Conservation (phyloP, 2,113 vertebrate species). For the Synchiropus splendidus region DNA sequence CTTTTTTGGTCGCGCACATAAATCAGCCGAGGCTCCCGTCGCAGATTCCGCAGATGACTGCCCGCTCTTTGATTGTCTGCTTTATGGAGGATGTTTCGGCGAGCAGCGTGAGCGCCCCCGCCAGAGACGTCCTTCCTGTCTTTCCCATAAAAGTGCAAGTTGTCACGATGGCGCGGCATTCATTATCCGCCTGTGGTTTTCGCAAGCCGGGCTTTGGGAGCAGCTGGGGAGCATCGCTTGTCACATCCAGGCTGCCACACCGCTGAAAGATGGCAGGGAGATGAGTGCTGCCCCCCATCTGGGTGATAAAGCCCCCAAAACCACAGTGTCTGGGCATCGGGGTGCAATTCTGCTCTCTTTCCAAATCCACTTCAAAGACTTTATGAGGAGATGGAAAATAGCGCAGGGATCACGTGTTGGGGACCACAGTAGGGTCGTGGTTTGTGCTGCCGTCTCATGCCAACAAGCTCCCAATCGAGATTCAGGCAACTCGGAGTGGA, state of each 20-base stretch:
- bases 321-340: constrained; percentile 39
- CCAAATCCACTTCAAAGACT: constrained; percentile 39
- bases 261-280: constrained; percentile 24
- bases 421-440: no score
- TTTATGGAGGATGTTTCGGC: constrained; percentile 46
- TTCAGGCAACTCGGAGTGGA: no score
- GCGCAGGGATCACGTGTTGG: neutral
- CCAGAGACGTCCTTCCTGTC: constrained; percentile 34
- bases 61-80: constrained; percentile 46
- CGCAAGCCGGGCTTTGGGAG: constrained; percentile 16
- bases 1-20: constrained; percentile 31
- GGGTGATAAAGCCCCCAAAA: constrained; percentile 32
- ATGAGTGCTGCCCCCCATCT: constrained; percentile 15
- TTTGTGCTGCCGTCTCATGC: no score
- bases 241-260: constrained; percentile 27
- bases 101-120: constrained; percentile 15
- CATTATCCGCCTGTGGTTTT: constrained; percentile 45
- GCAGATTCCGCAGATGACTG: constrained; percentile 34
- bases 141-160: constrained; percentile 58
- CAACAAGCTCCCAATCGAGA: no score
- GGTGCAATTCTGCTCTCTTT: constrained; percentile 12
- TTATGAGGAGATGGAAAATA: constrained; percentile 34
- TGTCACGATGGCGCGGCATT: constrained; percentile 50
- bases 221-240: constrained; percentile 33
- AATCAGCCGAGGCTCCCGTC: constrained; percentile 28